Base-by-base conservation (phyloP, 92 coral and sea anemone genomes). In the Heteractis magnifica region DNA sequence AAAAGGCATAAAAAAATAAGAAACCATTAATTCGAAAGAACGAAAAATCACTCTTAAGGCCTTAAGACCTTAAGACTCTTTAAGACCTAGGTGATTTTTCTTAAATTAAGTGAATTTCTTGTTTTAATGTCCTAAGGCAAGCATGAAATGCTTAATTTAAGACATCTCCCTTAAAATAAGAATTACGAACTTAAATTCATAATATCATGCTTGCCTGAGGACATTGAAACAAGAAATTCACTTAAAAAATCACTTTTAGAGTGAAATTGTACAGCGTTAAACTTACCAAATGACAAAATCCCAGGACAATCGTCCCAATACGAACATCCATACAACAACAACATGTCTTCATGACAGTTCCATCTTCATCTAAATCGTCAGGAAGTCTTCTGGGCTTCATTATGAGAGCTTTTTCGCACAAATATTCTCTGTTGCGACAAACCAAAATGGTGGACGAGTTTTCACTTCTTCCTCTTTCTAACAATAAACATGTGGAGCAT, bases 321-420 rank as follows among this genome's bases (percentile, higher is more conserved):
- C 99, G 94, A 23, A 96, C 97, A 76, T 96, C 99, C 92, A 96
- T 82, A 92, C 99, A 96, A 78, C 95, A 94, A 83, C 99, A 96
- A 77, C 98, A 96, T 14, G 97, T 87, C 88, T 94, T 96, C 99
- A 96, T 96, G 34, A 93, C 83, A 7, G 88, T 87, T 26, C 90
- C 87, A 65, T 93, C 92, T 49, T 87, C 94, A 55, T 87, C 84
- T 55, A 78, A 19, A 77, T 91, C 92, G 56, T 79, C 83, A 74
- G 92, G 85, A 76, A 84, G 82, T 78, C 92, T 91, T 52, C 94
- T 89, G 56, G 90, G 93, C 87, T 92, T 93, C 98, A 93, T 93
- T 53, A 80, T 41, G 79, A 20, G 51, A 75, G 77, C 14, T 41
- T 80, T 64, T 81, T 53, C 4, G 5, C 56, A 13, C 13, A 44